phyloP scores from a whole-genome alignment of 2,888 invertebrate genomes.

The Neocrepidodera transversa region DNA sequence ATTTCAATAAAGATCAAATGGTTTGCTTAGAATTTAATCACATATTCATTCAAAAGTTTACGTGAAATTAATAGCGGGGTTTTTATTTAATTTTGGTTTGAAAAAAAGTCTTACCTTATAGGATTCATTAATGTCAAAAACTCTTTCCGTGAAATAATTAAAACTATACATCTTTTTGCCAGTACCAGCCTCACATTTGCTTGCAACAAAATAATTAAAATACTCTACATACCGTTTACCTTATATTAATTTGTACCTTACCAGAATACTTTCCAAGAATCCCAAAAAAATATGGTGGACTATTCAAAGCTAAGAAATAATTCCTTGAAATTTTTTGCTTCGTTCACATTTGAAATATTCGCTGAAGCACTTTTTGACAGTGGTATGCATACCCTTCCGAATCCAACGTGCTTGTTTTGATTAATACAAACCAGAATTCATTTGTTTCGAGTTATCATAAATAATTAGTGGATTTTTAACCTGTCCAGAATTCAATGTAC shows the following conservation, averaged over 20 bases:
- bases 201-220: no score
- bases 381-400: slow-evolving; percentile 50
- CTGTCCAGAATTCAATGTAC: slow-evolving; percentile 23
- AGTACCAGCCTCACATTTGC: no score
- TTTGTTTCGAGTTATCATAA: slow-evolving; percentile 59
- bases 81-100: no score
- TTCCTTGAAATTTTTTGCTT: slow-evolving; percentile 17
- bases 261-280: neutral
- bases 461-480: slow-evolving; percentile 56
- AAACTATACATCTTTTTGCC: no score
- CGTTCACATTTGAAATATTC: slow-evolving; percentile 48
- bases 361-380: slow-evolving; percentile 53
- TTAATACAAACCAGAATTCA: slow-evolving; percentile 56
- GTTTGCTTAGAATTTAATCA: no score
- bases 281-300: neutral
- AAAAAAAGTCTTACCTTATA: no score
- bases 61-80: no score
- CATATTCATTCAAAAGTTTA: no score
- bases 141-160: no score
- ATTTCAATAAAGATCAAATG: no score
- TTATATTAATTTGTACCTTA: neutral
- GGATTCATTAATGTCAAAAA: no score
- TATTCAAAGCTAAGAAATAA: slow-evolving; percentile 9
- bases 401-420: slow-evolving; percentile 56
- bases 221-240: neutral